These are phyloP conservation scores for Riptortus pedestris DNA, from an alignment of 1,140 invertebrate genomes.

Conservation along the genomic window DNA sequence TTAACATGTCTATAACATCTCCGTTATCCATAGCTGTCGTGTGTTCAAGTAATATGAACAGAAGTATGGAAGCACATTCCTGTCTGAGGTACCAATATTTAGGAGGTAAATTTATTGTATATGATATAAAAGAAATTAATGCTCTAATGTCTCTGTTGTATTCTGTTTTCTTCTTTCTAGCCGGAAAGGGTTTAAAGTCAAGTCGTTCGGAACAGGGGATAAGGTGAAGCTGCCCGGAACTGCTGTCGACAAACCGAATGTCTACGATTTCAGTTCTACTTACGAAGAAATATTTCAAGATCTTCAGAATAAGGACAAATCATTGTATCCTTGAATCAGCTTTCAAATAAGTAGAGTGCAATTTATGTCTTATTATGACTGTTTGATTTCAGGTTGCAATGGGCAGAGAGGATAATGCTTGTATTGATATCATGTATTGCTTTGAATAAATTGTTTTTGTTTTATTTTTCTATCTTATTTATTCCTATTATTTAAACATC, in stretches of 20 bases:
- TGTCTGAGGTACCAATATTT: conserved; percentile 58
- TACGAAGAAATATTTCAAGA: conserved; percentile 98
- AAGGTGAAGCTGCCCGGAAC: conserved; percentile 94
- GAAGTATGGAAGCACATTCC: conserved; percentile 98
- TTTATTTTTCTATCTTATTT: neutral
- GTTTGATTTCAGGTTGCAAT: too few species aligned
- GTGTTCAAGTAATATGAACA: conserved; percentile 98
- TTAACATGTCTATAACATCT: conserved; percentile 3
- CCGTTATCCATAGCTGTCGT: conserved; percentile 79
- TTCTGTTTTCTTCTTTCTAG: conserved; percentile 39
- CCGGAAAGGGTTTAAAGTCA: conserved; percentile 93
- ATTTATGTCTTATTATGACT: conserved; percentile 25
- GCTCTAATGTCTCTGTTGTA: neutral
- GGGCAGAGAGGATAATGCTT: too few species aligned
- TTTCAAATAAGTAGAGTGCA: conserved; percentile 10
- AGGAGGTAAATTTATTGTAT: neutral
- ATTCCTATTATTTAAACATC: too few species aligned
- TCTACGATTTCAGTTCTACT: conserved; percentile 92
- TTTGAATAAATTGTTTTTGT: too few species aligned
- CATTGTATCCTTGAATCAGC: conserved; percentile 73
- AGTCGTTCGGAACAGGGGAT: conserved; percentile 95
- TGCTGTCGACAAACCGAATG: conserved; percentile 88
- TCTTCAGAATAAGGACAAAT: conserved; percentile 74
- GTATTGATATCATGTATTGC: too few species aligned
- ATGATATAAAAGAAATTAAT: neutral